phyloP scores from a whole-genome alignment of 2,888 invertebrate genomes.

The Andrena bicolor region DNA sequence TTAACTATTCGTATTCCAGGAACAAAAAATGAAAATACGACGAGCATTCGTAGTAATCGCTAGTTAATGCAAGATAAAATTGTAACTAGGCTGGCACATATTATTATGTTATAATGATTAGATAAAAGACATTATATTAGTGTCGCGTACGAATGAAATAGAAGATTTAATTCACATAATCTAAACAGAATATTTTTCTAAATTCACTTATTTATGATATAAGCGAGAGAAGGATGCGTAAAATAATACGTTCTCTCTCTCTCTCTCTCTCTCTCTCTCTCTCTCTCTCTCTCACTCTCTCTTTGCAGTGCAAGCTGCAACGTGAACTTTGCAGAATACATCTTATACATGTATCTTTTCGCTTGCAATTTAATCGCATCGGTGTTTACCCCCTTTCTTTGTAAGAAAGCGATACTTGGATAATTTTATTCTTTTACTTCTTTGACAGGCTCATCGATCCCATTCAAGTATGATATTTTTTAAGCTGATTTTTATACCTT shows the following conservation, averaged over 20 bases:
- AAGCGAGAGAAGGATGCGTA: slow-evolving; percentile 29
- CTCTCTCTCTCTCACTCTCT: not conserved
- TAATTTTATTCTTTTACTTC: slow-evolving; percentile 11
- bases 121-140: slow-evolving; percentile 61
- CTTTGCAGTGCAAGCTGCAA: slow-evolving; percentile 32
- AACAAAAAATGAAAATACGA: slow-evolving; percentile 28
- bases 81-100: slow-evolving; percentile 49
- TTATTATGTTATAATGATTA: slow-evolving; percentile 55
- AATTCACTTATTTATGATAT: slow-evolving; percentile 44
- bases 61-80: slow-evolving; percentile 47
- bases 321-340: slow-evolving; percentile 43
- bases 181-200: slow-evolving; percentile 55
- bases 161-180: slow-evolving; percentile 37
- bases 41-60: slow-evolving; percentile 39
- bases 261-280: not conserved
- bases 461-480: slow-evolving; percentile 14
- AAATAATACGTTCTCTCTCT: slow-evolving; percentile 13
- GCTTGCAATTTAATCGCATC: not conserved
- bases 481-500: slow-evolving; percentile 7
- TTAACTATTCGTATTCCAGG: slow-evolving; percentile 46
- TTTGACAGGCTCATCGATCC: slow-evolving; percentile 1
- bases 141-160: slow-evolving; percentile 48
- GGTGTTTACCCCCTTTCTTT: not conserved
- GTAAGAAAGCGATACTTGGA: slow-evolving; percentile 3
- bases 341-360: slow-evolving; percentile 20